phyloP scores from a whole-genome alignment of 2,797 vertebrate species.

The Smutsia temminckii region DNA sequence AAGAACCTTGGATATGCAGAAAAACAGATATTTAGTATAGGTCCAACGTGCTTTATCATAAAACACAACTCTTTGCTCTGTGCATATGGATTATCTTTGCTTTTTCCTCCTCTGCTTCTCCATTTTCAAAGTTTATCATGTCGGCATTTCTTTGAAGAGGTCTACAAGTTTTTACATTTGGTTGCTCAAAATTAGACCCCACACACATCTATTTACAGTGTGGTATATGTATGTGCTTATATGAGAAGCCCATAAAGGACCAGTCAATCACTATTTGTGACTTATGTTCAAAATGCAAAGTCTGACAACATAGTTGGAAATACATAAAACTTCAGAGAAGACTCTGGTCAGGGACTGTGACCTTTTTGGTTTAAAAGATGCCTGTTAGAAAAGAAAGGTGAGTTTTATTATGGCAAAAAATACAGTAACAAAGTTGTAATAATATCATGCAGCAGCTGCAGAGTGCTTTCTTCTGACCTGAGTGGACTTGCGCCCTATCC shows the following conservation, averaged over 20 bases:
- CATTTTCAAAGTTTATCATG: background rate
- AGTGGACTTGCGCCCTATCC: background rate
- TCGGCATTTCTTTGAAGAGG: background rate
- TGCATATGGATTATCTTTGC: accelerated
- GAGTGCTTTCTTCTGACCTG: background rate
- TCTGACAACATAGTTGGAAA: background rate
- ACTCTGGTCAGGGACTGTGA: background rate
- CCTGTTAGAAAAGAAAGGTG: background rate
- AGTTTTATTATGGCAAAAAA: background rate
- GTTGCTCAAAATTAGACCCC: background rate
- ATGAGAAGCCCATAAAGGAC: background rate
- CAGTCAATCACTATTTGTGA: background rate
- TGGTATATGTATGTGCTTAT: background rate
- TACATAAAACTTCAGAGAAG: background rate
- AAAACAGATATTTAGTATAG: background rate
- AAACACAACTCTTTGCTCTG: accelerated
- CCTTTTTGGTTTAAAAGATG: background rate
- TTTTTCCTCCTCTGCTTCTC: background rate
- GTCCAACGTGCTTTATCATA: background rate
- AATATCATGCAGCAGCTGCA: background rate
- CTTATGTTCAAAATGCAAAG: background rate
- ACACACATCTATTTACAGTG: background rate
- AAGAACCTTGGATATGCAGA: background rate
- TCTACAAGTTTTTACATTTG: background rate
- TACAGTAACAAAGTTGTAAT: background rate